Evolutionary conservation across 2,113 vertebrate species (phyloP), one percentile per base, ranked within the genome.

Genomic region (Corythornis madagascariensis): DNA sequence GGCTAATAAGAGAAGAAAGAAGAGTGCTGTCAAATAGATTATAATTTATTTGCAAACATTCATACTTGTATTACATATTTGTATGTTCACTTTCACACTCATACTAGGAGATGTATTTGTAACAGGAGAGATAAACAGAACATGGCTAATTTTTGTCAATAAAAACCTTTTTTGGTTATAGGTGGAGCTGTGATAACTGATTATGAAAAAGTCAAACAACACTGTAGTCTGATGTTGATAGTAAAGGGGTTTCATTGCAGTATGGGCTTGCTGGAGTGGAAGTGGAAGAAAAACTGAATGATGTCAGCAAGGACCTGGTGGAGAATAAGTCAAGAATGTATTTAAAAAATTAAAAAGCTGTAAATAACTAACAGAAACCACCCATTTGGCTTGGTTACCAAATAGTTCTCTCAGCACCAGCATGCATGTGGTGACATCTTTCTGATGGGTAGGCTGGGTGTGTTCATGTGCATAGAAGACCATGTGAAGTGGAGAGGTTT

Each of bases 391-490:
- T 83, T 71, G 48, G 65, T 90, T 81, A 66, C 57, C 65, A 61
- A 74, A 38, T 26, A 80, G 29, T 22, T 60, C 19, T 40, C 19
- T 86, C 55, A 52, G 29, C 1, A 2, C 52, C 60, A 61, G 10
- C 24, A 10, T 63, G 65, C 28, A 6, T 84, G 13, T 78, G 74
- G 73, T 56, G 50, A 16, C 25, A 59, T 77, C 42, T 71, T 50
- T 38, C 31, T 43, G 47, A 19, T 66, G 71, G 17, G 24, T n/a
- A 69, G 48, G 17, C 35, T 56, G 17, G 45, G 52, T 40, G 10
- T 45, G 7, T 11, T 3, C 4, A 7, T 0, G 0, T 18, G 19
- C 0, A 0, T 31, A 40, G 40, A 73, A 29, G 50, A 50, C n/a
- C 3, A 0, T 45, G 35, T 24, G 35, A 53, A 50, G 6, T 55